Evolutionary conservation across 2,113 vertebrate genomes (phyloP), one percentile per base, ranked within the genome.

Genomic region (Syngnathus scovelli): DNA sequence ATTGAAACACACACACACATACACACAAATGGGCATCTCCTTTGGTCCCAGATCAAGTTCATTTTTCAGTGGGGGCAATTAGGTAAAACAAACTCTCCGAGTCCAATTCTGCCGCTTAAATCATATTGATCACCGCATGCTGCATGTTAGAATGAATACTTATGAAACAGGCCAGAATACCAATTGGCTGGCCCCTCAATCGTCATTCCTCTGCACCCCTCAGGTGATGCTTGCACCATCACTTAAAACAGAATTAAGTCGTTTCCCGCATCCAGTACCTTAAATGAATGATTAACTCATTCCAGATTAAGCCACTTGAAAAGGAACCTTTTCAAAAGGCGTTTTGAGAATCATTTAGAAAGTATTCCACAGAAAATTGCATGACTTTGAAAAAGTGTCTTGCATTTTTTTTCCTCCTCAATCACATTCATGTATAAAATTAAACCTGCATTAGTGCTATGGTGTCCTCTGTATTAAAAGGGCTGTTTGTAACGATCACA

Each of bases 41-140:
- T 70, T 21, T 63, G 70, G 69, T 83, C 71, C 55, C 72, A 79
- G 74, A 83, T 78, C 65, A 75, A 90, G 84, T 85, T 91, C 88
- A 91, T 92, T 92, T 90, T 89, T 92, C 89, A 92, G 82, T 81
- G 69, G 78, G 78, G 82, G 85, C 89, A 90, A 91, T 92, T 92
- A 90, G 85, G 87, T 91, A 90, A 91, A 91, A 88, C 86, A 85
- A 90, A 90, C 87, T 89, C 78, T 86, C 83, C 69, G 70, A 86
- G 89, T 87, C 81, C 80, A 87, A 69, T 85, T 89, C 84, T 85
- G 87, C 87, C 85, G 83, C 86, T 87, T 88, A 90, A 91, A 92
- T 84, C 79, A 87, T 89, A 92, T 91, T 86, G 89, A 92, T 91
- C 87, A 89, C 83, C 68, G 38, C 12, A 67, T 33, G 85, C 89